Evolutionary conservation across 2,797 vertebrate species (phyloP).

Genomic region (Pangasius mekongensis): DNA sequence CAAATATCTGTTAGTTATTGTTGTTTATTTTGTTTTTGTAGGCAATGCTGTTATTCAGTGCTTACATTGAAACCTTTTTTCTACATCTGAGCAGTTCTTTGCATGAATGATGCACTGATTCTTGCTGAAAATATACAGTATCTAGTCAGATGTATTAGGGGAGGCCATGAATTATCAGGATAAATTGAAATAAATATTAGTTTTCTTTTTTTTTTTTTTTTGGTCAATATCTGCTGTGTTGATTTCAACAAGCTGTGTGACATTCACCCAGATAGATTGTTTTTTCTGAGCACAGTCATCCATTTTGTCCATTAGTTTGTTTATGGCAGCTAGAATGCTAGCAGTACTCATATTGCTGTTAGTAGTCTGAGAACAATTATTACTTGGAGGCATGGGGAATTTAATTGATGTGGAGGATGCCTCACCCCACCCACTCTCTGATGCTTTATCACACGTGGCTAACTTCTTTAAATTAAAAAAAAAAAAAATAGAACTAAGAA

Average conservation of each 20-base stretch:
- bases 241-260: neutral
- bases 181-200: neutral
- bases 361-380: neutral
- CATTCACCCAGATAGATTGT: neutral
- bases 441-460: neutral
- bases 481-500: neutral
- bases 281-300: neutral
- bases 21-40: no score
- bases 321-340: neutral
- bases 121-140: neutral
- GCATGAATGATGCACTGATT: neutral
- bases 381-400: neutral
- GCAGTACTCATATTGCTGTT: neutral
- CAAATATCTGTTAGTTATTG: no score
- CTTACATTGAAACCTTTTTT: neutral
- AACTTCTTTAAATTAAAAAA: neutral
- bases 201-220: neutral
- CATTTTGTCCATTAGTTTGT: neutral
- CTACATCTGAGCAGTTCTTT: neutral
- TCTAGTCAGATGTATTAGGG: neutral
- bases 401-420: neutral
- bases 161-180: neutral
- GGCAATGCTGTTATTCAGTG: neutral
- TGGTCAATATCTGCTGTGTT: neutral
- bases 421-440: no score